These are phyloP conservation scores for Meloidogyne hapla DNA, from an alignment of 1,140 invertebrate species.

Conservation along the genomic window DNA sequence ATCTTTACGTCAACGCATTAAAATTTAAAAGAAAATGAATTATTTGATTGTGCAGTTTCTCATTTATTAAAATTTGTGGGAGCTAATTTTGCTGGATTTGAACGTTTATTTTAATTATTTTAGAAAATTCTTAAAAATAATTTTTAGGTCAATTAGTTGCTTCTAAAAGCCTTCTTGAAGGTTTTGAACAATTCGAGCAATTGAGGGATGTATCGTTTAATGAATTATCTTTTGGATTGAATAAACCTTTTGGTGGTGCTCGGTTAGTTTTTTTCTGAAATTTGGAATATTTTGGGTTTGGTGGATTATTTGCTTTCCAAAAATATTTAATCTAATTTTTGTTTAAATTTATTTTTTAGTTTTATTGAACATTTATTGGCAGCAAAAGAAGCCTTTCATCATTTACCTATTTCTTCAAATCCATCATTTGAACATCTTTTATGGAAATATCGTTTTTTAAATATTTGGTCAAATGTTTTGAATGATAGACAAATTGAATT, in stretches of 20 bases:
- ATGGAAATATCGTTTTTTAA: conserved; percentile 30
- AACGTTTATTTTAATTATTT: conserved; percentile 15
- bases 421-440: background rate
- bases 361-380: conserved; percentile 27
- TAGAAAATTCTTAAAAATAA: background rate
- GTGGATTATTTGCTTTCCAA: no score
- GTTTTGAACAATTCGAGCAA: background rate
- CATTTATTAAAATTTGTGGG: conserved; percentile 31
- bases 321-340: background rate
- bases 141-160: background rate
- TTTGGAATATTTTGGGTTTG: background rate
- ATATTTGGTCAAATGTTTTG: conserved; percentile 28
- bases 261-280: conserved; percentile 11
- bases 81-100: conserved; percentile 34
- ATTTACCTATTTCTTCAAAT: background rate
- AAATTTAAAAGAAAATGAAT: conserved; percentile 3
- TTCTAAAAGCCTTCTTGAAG: background rate
- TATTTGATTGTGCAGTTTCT: conserved; percentile 28
- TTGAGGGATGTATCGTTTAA: background rate
- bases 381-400: conserved; percentile 16
- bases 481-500: conserved; percentile 21
- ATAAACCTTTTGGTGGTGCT: conserved; percentile 9
- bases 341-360: conserved; percentile 19
- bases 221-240: conserved; percentile 30
- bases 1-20: background rate